A percentile compares a stretch with the other conserved stretches of the same genome.
These are phyloP conservation scores for Drosophila greeni DNA, from an alignment of 2,888 invertebrate species.

Conservation along the genomic window DNA sequence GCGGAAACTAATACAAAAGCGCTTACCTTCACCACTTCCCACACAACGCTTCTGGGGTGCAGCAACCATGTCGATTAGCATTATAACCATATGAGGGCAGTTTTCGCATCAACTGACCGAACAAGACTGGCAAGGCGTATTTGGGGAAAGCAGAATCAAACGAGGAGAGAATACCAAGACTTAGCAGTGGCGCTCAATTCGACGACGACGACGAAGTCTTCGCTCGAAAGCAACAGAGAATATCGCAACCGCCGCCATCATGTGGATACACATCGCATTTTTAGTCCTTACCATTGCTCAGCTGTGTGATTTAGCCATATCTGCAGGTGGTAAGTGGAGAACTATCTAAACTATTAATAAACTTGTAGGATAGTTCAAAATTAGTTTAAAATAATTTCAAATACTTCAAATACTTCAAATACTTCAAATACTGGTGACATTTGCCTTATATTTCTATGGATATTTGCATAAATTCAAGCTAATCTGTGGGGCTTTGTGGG, in stretches of 20 bases:
- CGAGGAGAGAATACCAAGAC: slow-evolving; percentile 38
- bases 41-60: slow-evolving; percentile 2
- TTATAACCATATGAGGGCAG: slow-evolving; percentile 26
- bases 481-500: slow-evolving; percentile 78
- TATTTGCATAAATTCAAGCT: background rate
- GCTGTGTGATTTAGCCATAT: slow-evolving; percentile 77
- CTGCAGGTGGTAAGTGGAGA: slow-evolving; percentile 79
- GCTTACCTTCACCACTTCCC: slow-evolving; percentile 4
- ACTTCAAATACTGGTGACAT: background rate
- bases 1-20: slow-evolving; percentile 8
- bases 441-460: background rate
- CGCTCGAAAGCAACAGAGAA: slow-evolving; percentile 14
- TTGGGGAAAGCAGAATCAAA: slow-evolving; percentile 10
- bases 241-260: slow-evolving; percentile 73
- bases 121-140: slow-evolving; percentile 15
- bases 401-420: too few species aligned
- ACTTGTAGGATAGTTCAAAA: too few species aligned
- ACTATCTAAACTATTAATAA: too few species aligned
- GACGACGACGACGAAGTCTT: too few species aligned
- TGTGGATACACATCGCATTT: slow-evolving; percentile 78
- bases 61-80: slow-evolving; percentile 11
- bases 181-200: slow-evolving; percentile 26
- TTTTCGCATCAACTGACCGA: slow-evolving; percentile 12
- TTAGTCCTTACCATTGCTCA: slow-evolving; percentile 78
- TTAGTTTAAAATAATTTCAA: background rate